Conservation (phyloP, 1,140 invertebrate genomes). For the Triops cancriformis region DNA sequence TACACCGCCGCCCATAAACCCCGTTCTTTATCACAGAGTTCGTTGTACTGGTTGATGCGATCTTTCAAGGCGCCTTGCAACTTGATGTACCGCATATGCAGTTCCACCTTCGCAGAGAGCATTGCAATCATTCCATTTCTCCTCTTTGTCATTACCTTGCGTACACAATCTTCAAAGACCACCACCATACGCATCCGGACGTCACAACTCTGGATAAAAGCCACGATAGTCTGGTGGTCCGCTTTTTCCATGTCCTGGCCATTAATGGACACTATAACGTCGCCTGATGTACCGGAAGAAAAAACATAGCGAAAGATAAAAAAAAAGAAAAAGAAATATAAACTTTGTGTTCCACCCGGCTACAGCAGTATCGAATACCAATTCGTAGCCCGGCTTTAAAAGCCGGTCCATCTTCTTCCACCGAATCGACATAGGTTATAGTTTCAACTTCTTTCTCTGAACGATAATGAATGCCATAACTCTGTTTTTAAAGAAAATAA, state of each 20-base stretch:
- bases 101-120: slow-evolving; percentile 52
- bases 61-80: slow-evolving; percentile 72
- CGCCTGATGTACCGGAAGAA: slow-evolving; percentile 43
- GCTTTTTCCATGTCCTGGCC: slow-evolving; percentile 83
- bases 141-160: slow-evolving; percentile 54
- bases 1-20: slow-evolving; percentile 47
- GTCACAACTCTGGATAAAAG: slow-evolving; percentile 82
- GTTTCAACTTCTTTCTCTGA: slow-evolving; percentile 78
- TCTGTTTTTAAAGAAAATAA: slow-evolving; percentile 50
- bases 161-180: slow-evolving; percentile 86
- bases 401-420: slow-evolving; percentile 83
- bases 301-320: too few species aligned
- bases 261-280: slow-evolving; percentile 90
- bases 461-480: slow-evolving; percentile 91
- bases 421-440: slow-evolving; percentile 91
- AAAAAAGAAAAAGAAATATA: background rate
- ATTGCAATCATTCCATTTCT: slow-evolving; percentile 12
- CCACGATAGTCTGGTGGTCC: slow-evolving; percentile 81
- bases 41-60: slow-evolving; percentile 76
- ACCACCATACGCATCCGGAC: slow-evolving; percentile 87
- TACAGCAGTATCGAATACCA: slow-evolving; percentile 44
- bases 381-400: slow-evolving; percentile 83
- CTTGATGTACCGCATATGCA: slow-evolving; percentile 84
- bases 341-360: background rate
- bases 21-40: slow-evolving; percentile 68